Base-by-base conservation (phyloP, 2,888 invertebrate species). In the Myopa tessellatipennis region DNA sequence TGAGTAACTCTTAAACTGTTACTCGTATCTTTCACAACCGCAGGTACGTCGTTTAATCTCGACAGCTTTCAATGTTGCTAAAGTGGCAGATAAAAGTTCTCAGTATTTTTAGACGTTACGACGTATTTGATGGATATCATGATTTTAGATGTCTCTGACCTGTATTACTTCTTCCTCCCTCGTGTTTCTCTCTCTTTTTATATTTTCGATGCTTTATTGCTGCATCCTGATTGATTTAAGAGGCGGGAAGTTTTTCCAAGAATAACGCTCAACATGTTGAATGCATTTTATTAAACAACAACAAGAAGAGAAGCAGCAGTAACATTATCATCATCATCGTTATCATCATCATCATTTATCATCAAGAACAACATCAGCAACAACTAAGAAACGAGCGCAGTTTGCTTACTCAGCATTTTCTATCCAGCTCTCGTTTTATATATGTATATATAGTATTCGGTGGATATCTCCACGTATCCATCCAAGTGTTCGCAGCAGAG, bases 61-160 rank as follows among this genome's bases (percentile, higher is more conserved):
- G 55, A 55, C 55, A 55, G 55, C 55, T 55, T 55, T 14, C 55
- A 55, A 55, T 55, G 55, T 55, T 55, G 55, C 55, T n/a, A n/a
- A 55, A 50, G 14, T 50, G 50, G 8, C 14, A 0, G 16, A n/a
- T 55, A n/a, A 55, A 55, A 55, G 16, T 3, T 10, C 14, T 55
- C 55, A n/a, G 55, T n/a, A n/a, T n/a, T n/a, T 55, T 55, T 16
- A 55, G 14, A 10, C 1, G 45, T 3, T 45, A 55, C 55, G 55
- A 8, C 14, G 10, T 14, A 55, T 55, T 55, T n/a, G 16, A n/a
- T 16, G 14, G 10, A 55, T 16, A n/a, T 55, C 55, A 10, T 45
- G 45, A 10, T 6, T 45, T 45, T 10, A 8, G 6, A 45, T 45
- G 6, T 45, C 45, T 45, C 55, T 55, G 55, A 55, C 55, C 55